phyloP scores from a whole-genome alignment of 2,797 vertebrate species.

The Streptopelia turtur region DNA sequence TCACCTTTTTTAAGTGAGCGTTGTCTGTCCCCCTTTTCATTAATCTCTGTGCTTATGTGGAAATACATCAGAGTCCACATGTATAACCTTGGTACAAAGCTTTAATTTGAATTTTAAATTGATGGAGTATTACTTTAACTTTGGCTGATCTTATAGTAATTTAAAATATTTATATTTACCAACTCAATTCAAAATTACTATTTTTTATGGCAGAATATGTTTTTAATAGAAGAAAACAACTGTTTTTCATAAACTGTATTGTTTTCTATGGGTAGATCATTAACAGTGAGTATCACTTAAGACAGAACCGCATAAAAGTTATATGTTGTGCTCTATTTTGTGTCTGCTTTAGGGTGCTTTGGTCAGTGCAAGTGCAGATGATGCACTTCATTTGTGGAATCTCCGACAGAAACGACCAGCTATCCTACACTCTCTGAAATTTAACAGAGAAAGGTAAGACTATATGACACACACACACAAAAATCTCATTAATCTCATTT shows the following conservation, averaged over 20 bases:
- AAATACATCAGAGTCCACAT: not conserved
- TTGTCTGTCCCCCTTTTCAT: not conserved
- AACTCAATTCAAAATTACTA: not conserved
- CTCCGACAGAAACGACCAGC: conserved; percentile 95
- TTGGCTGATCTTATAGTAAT: not conserved
- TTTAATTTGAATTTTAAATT: not conserved
- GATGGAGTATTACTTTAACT: not conserved
- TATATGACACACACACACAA: not conserved
- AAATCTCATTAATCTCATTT: not conserved
- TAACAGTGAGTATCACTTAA: not conserved
- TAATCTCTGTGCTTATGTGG: not conserved
- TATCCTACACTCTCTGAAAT: conserved; percentile 97
- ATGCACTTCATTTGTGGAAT: conserved; percentile 97
- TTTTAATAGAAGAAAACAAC: not conserved
- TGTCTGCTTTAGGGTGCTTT: conserved; percentile 88
- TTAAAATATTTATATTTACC: not conserved
- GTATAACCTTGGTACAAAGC: not conserved
- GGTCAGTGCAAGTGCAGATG: conserved; percentile 94
- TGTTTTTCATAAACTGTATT: not conserved
- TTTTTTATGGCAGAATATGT: not conserved
- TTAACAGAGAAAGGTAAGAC: conserved; percentile 95
- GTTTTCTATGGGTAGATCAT: not conserved
- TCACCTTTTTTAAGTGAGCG: not conserved
- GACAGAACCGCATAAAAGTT: not conserved
- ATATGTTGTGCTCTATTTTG: not conserved